These are phyloP conservation scores for Lepidurus arcticus DNA, from an alignment of 1,140 invertebrate species.

Conservation along the genomic window DNA sequence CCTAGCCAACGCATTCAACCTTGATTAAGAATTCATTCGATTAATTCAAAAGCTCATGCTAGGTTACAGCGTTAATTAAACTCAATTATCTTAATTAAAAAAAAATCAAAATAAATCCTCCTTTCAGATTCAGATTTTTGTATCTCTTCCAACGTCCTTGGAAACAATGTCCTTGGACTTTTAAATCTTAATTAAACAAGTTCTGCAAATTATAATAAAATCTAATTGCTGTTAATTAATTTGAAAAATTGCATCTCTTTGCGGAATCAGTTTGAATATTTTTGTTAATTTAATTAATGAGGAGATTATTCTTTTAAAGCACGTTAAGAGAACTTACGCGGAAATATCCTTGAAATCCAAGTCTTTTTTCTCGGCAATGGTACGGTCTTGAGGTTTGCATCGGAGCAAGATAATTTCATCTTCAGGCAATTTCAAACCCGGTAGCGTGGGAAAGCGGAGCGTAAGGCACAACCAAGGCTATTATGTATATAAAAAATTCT, in stretches of 20 bases:
- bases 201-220: not conserved
- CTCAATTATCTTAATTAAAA: not conserved
- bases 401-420: conserved; percentile 56
- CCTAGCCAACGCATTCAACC: conserved; percentile 23
- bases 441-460: conserved; percentile 55
- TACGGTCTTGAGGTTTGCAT: conserved; percentile 56
- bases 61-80: not conserved
- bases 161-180: too few species aligned
- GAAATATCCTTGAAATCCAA: conserved; percentile 39
- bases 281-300: not conserved
- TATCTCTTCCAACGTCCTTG: not conserved
- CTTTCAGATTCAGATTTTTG: not conserved
- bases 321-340: not conserved
- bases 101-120: not conserved
- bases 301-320: not conserved
- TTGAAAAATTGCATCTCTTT: too few species aligned
- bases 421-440: conserved; percentile 55
- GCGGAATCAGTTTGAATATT: not conserved
- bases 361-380: conserved; percentile 52
- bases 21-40: conserved; percentile 7
- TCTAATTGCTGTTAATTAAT: not conserved
- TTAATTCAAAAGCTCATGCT: not conserved
- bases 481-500: conserved; percentile 24
- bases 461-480: conserved; percentile 50
- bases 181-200: too few species aligned